These are phyloP conservation scores for Argyrosomus japonicus DNA, from an alignment of 2,113 vertebrate genomes.

Conservation along the genomic window DNA sequence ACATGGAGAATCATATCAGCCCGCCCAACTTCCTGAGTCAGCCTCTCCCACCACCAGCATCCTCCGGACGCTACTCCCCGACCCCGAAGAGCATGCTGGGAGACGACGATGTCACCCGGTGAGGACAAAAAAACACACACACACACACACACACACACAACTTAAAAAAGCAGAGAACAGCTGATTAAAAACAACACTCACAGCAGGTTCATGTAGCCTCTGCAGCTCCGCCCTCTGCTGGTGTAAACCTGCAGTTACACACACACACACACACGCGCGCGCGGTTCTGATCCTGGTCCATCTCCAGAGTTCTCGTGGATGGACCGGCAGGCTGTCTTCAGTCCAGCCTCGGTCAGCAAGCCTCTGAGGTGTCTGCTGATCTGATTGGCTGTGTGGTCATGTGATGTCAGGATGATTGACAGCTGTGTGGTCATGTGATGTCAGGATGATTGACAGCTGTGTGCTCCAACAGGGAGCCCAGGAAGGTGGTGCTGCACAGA, in stretches of 20 bases:
- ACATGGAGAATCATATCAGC: slow-evolving; percentile 94
- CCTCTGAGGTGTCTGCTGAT: no score
- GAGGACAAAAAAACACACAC: slow-evolving; percentile 47
- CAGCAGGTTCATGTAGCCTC: background rate
- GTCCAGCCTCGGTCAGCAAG: no score
- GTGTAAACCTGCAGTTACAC: background rate
- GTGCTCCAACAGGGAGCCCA: slow-evolving; percentile 87
- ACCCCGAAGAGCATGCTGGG: slow-evolving; percentile 90
- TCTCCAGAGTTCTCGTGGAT: no score
- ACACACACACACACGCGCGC: no score
- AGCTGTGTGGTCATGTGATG: background rate
- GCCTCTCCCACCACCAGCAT: slow-evolving; percentile 85
- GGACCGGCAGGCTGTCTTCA: no score
- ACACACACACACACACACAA: no score
- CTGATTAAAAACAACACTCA: background rate
- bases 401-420: slow-evolving; percentile 28
- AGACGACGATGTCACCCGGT: slow-evolving; percentile 95
- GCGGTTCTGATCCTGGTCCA: no score
- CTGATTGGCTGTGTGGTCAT: background rate
- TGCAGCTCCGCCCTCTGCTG: slow-evolving; percentile 17
- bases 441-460: slow-evolving; percentile 36
- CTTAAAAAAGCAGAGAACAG: no score
- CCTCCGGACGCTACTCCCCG: slow-evolving; percentile 90
- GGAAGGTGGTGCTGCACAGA: slow-evolving; percentile 94
- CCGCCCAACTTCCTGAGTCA: slow-evolving; percentile 89